Percentiles rank a stretch among this genome's conserved stretches.
Conservation (phyloP, 2,797 vertebrate genomes). For the Chelmon rostratus region DNA sequence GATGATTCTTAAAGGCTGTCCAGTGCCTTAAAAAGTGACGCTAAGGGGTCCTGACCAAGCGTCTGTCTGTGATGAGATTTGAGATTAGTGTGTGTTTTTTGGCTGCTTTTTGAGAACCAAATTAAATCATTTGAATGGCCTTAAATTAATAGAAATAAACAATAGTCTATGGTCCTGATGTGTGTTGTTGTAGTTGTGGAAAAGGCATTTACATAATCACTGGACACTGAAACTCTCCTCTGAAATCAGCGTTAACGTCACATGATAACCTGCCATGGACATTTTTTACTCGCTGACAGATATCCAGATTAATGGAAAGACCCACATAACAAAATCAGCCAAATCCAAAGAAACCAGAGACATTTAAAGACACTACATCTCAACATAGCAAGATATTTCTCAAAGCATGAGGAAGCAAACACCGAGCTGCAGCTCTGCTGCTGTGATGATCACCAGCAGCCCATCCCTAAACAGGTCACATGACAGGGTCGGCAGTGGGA, state of each 20-base stretch:
- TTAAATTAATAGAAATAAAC: too few relatives aligned
- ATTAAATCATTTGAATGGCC: too few relatives aligned
- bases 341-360: background rate
- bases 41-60: too few relatives aligned
- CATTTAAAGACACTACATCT: background rate
- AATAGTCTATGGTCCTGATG: too few relatives aligned
- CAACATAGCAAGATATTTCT: slow-evolving; percentile 2
- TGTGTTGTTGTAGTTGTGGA: too few relatives aligned
- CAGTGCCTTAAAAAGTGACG: too few relatives aligned
- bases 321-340: background rate
- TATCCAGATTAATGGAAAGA: background rate
- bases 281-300: background rate
- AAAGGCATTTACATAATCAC: too few relatives aligned
- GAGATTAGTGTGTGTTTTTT: too few relatives aligned
- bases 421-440: slow-evolving; percentile 40
- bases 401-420: background rate
- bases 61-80: too few relatives aligned
- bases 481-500: slow-evolving; percentile 34
- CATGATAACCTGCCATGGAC: background rate
- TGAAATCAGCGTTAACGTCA: background rate
- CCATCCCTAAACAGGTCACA: slow-evolving; percentile 30
- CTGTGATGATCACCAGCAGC: slow-evolving; percentile 49
- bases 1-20: too few relatives aligned
- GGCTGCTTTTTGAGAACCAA: too few relatives aligned
- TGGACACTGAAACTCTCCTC: background rate